These are phyloP conservation scores for Phalanger gymnotis DNA, from an alignment of 2,797 vertebrate genomes.

Conservation along the genomic window DNA sequence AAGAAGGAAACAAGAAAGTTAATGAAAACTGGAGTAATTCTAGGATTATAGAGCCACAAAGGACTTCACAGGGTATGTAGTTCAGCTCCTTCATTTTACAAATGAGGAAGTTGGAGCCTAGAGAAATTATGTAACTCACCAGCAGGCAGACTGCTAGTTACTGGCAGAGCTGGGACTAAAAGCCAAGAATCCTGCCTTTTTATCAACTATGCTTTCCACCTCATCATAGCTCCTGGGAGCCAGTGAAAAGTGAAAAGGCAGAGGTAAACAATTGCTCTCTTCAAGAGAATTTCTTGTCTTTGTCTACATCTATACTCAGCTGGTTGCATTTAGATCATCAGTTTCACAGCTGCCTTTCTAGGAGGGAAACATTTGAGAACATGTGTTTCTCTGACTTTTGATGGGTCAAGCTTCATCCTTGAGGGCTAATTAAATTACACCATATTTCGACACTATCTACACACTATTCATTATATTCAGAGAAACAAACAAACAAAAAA, in stretches of 20 bases:
- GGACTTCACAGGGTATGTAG: neutral
- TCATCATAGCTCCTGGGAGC: neutral
- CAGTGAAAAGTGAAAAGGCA: slow-evolving; percentile 23
- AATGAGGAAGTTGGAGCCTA: neutral
- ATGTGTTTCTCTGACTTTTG: slow-evolving; percentile 37
- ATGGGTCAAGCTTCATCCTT: neutral
- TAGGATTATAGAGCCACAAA: neutral
- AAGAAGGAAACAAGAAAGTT: neutral
- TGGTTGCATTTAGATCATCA: slow-evolving; percentile 51
- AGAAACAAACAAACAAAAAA: slow-evolving; percentile 12
- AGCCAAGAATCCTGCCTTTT: neutral
- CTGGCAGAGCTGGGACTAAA: neutral
- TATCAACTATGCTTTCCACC: neutral
- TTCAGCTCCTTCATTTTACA: neutral
- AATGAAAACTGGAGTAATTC: neutral
- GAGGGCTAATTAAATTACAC: slow-evolving; percentile 69
- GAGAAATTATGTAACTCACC: neutral
- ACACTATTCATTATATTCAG: neutral
- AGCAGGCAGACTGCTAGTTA: neutral
- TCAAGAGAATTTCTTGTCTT: slow-evolving; percentile 7
- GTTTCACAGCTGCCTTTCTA: slow-evolving; percentile 67
- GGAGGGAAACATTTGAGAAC: slow-evolving; percentile 52
- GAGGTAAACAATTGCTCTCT: neutral
- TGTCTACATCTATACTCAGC: slow-evolving; percentile 36
- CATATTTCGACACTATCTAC: slow-evolving; percentile 24